These are phyloP conservation scores for Lasius platythorax DNA, from an alignment of 2,888 invertebrate species.

Conservation along the genomic window DNA sequence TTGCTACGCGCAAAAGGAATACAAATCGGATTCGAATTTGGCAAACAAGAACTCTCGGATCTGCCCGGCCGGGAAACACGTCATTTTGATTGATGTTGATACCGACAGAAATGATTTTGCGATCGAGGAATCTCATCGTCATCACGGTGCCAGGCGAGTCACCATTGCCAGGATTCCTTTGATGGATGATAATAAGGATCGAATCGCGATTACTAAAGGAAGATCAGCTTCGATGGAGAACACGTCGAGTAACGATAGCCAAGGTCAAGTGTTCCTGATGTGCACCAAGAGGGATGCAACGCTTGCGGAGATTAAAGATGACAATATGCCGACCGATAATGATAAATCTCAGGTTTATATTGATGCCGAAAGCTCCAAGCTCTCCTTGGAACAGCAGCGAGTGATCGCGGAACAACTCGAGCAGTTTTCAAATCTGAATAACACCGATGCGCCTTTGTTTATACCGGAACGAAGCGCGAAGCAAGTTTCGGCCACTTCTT, in stretches of 20 bases:
- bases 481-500: neutral
- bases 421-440: constrained; percentile 82
- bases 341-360: neutral
- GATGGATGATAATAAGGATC: neutral
- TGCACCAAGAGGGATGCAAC: neutral
- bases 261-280: neutral
- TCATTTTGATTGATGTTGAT: constrained; percentile 59
- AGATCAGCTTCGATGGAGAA: neutral
- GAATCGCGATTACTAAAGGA: neutral
- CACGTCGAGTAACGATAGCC: neutral
- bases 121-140: constrained; percentile 29
- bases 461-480: constrained; percentile 70
- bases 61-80: constrained; percentile 63
- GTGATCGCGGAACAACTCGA: constrained; percentile 82
- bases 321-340: neutral
- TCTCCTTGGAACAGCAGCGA: constrained; percentile 80
- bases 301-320: neutral
- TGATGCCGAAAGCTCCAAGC: constrained; percentile 63
- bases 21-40: constrained; percentile 81
- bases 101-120: constrained; percentile 14
- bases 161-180: constrained; percentile 24
- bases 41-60: constrained; percentile 73
- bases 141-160: constrained; percentile 9
- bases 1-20: constrained; percentile 68
- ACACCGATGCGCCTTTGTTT: constrained; percentile 78